Base-by-base conservation (phyloP, 2,888 invertebrate species). In the Sepiola atlantica region DNA sequence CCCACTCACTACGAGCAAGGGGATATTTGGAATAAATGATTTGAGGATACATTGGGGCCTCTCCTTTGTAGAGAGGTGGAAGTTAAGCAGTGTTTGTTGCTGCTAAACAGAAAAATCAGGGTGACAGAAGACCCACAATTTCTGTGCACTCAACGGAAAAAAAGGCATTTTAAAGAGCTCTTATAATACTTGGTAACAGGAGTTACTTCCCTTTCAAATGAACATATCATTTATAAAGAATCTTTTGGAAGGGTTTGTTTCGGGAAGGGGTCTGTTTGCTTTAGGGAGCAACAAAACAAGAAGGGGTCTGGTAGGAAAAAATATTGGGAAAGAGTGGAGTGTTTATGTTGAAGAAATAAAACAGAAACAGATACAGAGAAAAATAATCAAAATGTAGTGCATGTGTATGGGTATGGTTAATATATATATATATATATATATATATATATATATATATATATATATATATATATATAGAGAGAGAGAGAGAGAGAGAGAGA, bases 111-210 rank as follows among this genome's bases (percentile, higher is more conserved):
- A 77, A 77, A 45, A 77, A 14, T 18, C n/a, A 16, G 77, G n/a
- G 77, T n/a, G 77, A 77, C 32, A 77, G 77, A 77, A 77, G 77
- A 77, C 77, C n/a, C n/a, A 77, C 77, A 77, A n/a, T n/a, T 77
- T 12, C 77, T 16, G 77, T n/a, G n/a, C 77, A 77, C 77, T 77
- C 77, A 77, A 77, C n/a, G 77, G 2, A 4, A 45, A 45, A 77
- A 77, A 77, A n/a, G 77, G 77, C 77, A 77, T 77, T 77, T 77
- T 77, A 77, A 77, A 77, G 77, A 77, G 77, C 77, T 77, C 77
- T 77, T 77, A n/a, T 77, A 32, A 77, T 77, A 32, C n/a, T n/a
- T 32, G 14, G 77, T 77, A 77, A 77, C 77, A n/a, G 16, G 77
- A 16, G 77, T 77, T 77, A n/a, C 77, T 77, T 16, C 77, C 14